Percentiles rank a stretch among this genome's conserved stretches.
Conservation (phyloP, 1,140 invertebrate genomes). For the Macrobrachium rosenbergii region DNA sequence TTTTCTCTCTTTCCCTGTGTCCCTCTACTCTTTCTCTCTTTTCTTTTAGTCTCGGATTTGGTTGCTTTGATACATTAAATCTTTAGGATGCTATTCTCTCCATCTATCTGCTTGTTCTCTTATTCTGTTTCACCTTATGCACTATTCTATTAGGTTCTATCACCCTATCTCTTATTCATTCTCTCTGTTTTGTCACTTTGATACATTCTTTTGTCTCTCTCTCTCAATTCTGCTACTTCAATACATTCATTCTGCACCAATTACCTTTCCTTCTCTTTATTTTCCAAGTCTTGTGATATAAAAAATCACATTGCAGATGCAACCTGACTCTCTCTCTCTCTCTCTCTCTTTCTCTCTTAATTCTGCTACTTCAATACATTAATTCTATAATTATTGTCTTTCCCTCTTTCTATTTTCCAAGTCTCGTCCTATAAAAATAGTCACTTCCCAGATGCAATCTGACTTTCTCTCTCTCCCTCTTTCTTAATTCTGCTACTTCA, state of each 20-base stretch:
- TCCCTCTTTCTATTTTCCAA: not conserved
- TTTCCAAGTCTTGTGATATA: not conserved
- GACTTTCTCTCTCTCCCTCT: not conserved
- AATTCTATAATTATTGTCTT: not conserved
- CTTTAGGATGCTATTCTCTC: not conserved
- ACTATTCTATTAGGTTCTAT: too few species aligned
- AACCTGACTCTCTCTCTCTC: not conserved
- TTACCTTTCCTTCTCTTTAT: not conserved
- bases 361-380: not conserved
- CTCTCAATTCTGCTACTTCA: not conserved
- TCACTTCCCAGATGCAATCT: not conserved
- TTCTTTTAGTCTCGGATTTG: not conserved
- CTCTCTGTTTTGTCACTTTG: not conserved
- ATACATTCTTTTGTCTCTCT: not conserved
- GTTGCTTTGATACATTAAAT: not conserved
- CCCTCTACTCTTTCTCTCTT: not conserved
- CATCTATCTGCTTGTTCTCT: not conserved
- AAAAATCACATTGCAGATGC: not conserved
- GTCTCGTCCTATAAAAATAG: not conserved
- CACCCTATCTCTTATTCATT: not conserved
- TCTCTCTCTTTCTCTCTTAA: slow-evolving; percentile 26
- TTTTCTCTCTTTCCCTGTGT: not conserved
- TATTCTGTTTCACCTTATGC: too few species aligned
- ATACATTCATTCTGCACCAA: not conserved
- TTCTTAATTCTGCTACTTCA: not conserved